A percentile compares a stretch with the other conserved stretches of the same genome.
These are phyloP conservation scores for Camponotus fellah DNA, from an alignment of 2,888 invertebrate genomes.

Conservation along the genomic window DNA sequence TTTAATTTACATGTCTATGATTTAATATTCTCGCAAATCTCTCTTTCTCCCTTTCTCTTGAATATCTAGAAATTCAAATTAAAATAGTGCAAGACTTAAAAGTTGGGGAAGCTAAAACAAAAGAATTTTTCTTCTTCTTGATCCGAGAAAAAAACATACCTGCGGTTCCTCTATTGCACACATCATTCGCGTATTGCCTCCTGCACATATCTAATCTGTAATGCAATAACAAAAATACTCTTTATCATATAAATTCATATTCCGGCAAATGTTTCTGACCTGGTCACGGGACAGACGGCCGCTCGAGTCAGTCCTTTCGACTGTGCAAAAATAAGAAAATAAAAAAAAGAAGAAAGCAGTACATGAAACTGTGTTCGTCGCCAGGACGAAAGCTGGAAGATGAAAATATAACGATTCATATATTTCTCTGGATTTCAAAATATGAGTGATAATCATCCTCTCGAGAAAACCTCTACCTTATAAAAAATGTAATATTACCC, in stretches of 20 bases:
- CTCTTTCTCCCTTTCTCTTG: neutral
- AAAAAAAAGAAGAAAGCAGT: neutral
- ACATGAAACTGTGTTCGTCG: neutral
- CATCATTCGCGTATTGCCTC: slow-evolving; percentile 96
- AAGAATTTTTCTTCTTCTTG: slow-evolving; percentile 44
- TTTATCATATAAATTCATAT: slow-evolving; percentile 79
- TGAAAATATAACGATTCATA: neutral
- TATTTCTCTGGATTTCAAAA: neutral
- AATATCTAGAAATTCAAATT: slow-evolving; percentile 48
- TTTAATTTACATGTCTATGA: neutral
- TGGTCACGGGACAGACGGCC: slow-evolving; percentile 77
- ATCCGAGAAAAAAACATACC: slow-evolving; percentile 89
- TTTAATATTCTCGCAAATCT: neutral
- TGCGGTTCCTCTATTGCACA: slow-evolving; percentile 99
- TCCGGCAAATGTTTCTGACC: slow-evolving; percentile 56
- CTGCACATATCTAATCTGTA: slow-evolving; percentile 99
- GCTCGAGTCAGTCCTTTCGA: slow-evolving; percentile 15
- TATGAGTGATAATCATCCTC: slow-evolving; percentile 47
- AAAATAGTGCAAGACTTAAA: slow-evolving; percentile 62
- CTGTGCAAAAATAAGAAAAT: neutral
- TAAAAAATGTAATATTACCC: neutral
- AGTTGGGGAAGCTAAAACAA: slow-evolving; percentile 41
- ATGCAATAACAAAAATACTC: slow-evolving; percentile 88
- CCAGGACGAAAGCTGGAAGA: neutral
- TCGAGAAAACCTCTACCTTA: slow-evolving; percentile 24